These are phyloP conservation scores for Coremacera marginata DNA, from an alignment of 2,888 invertebrate species.

Conservation along the genomic window DNA sequence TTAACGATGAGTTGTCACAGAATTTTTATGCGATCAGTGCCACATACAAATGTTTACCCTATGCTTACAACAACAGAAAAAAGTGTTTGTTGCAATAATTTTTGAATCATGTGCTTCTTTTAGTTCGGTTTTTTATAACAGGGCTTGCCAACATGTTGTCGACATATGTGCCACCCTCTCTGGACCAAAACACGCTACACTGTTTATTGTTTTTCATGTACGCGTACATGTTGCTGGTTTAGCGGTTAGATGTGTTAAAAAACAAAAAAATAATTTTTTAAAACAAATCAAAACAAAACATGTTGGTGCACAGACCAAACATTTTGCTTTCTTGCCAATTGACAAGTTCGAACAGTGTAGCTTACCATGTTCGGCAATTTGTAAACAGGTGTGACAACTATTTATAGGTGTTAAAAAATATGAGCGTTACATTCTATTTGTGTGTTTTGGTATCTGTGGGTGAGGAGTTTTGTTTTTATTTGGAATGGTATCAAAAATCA, in stretches of 20 bases:
- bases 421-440: neutral
- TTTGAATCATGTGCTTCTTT: no score
- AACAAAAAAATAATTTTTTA: neutral
- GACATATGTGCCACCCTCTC: neutral
- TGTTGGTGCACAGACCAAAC: neutral
- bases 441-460: neutral
- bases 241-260: conserved; percentile 26
- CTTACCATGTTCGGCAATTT: neutral
- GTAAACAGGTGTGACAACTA: conserved; percentile 12
- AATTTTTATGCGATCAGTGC: conserved; percentile 29
- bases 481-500: neutral
- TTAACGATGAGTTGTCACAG: conserved; percentile 19
- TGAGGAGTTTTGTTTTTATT: neutral
- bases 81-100: no score
- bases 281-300: neutral
- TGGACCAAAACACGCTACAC: neutral
- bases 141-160: neutral
- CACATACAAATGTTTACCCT: neutral
- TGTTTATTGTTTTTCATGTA: conserved; percentile 10
- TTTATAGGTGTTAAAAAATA: conserved; percentile 9
- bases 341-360: neutral
- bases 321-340: neutral
- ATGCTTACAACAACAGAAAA: no score
- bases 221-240: conserved; percentile 37
- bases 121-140: neutral